phyloP scores from a whole-genome alignment of 2,888 invertebrate genomes.

The Opisthograptis luteolata region DNA sequence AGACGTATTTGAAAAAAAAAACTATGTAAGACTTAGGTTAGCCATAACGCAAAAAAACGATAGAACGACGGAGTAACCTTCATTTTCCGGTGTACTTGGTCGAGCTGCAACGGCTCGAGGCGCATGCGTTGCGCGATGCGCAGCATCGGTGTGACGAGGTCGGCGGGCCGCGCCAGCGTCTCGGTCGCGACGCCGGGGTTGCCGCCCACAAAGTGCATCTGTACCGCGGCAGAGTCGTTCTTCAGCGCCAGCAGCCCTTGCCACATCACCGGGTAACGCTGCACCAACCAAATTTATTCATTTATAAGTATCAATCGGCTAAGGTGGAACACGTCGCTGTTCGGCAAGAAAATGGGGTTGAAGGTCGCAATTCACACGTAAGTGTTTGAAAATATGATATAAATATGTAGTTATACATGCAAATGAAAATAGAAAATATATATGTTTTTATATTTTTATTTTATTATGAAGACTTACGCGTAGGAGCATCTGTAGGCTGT shows the following conservation, averaged over 20 bases:
- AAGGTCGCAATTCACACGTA: too few species aligned
- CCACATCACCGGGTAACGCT: conserved; percentile 99
- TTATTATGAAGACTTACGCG: too few species aligned
- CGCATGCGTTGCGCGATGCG: conserved; percentile 99
- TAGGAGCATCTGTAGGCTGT: conserved; percentile 91
- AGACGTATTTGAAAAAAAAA: too few species aligned
- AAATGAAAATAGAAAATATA: too few species aligned
- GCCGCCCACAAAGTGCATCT: conserved; percentile 99
- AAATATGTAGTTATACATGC: too few species aligned
- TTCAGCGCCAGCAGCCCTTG: conserved; percentile 97
- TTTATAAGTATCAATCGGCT: too few species aligned
- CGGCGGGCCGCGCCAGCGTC: conserved; percentile 93
- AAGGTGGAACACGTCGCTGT: too few species aligned
- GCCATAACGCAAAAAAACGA: too few species aligned
- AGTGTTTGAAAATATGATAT: too few species aligned
- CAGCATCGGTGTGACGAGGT: conserved; percentile 93
- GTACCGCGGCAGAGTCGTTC: conserved; percentile 98
- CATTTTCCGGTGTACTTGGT: conserved; percentile 98
- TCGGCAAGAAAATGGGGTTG: too few species aligned
- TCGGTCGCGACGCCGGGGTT: conserved; percentile 94
- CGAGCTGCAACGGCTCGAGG: conserved; percentile 96
- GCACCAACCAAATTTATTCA: conserved; percentile 39
- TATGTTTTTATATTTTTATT: too few species aligned
- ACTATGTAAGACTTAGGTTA: too few species aligned
- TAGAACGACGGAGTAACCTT: conserved; percentile 89